A percentile compares a stretch with the other conserved stretches of the same genome.
Conservation (phyloP, 2,797 vertebrate genomes). For the Spinus olivaceus region DNA sequence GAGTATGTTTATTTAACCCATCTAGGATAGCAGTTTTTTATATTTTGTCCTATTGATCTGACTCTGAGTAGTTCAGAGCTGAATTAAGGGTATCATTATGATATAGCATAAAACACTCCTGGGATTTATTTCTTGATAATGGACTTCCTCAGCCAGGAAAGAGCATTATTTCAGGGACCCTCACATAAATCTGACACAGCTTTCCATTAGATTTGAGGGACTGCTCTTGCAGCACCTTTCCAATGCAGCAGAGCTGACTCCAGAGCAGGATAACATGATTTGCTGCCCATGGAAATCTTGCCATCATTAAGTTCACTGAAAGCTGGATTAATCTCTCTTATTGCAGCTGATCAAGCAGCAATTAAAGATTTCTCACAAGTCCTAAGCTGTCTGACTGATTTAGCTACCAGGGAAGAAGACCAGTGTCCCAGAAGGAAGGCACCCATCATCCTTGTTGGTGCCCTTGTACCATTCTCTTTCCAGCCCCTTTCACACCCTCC, state of each 20-base stretch:
- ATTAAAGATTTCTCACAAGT: neutral
- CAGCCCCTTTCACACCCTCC: neutral
- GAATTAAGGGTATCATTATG: neutral
- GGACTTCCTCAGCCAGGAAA: neutral
- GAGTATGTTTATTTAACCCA: neutral
- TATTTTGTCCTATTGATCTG: neutral
- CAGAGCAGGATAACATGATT: neutral
- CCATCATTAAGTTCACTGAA: neutral
- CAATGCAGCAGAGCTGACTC: neutral
- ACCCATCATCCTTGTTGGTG: neutral
- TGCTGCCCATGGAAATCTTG: neutral
- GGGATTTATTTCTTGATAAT: constrained; percentile 4
- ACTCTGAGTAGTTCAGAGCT: neutral
- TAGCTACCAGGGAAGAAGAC: neutral
- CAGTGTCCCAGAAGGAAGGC: neutral
- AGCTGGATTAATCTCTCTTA: neutral
- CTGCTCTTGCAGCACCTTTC: neutral
- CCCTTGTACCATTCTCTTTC: neutral
- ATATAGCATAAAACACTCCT: neutral
- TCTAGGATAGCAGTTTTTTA: neutral
- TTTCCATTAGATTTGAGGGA: neutral
- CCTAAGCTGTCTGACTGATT: neutral
- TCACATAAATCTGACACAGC: constrained; percentile 11
- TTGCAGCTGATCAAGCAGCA: neutral
- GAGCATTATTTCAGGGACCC: neutral